Conservation (phyloP, 1,140 invertebrate species). For the Argopecten irradians region DNA sequence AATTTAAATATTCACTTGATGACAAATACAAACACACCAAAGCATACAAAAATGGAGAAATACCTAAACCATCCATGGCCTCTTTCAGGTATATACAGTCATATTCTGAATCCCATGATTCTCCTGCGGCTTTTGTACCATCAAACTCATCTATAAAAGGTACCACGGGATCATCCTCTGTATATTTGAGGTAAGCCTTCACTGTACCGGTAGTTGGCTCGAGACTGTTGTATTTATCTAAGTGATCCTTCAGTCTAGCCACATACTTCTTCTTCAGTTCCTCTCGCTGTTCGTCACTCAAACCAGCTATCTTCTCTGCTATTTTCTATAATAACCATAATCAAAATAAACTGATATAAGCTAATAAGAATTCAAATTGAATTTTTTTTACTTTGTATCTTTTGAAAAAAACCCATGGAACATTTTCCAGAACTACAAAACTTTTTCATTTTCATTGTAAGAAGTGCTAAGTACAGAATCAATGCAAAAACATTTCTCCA, state of each 20-base stretch:
- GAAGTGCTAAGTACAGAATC: background rate
- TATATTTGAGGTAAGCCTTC: slow-evolving; percentile 55
- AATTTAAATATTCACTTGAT: no score
- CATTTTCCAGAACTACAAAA: no score
- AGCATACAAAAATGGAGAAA: background rate
- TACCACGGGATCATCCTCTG: slow-evolving; percentile 59
- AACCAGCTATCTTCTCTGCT: slow-evolving; percentile 40
- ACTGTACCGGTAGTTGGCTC: slow-evolving; percentile 72
- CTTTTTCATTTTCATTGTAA: background rate
- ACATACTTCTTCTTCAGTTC: slow-evolving; percentile 33
- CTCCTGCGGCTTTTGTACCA: slow-evolving; percentile 50
- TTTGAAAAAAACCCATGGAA: background rate
- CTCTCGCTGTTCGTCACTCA: slow-evolving; percentile 34
- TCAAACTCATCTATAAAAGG: slow-evolving; percentile 48
- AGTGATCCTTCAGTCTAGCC: slow-evolving; percentile 33
- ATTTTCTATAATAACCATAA: slow-evolving; percentile 38
- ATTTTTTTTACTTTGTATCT: background rate
- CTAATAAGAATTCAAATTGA: background rate
- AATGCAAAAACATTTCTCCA: background rate
- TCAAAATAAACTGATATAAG: background rate
- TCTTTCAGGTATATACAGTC: slow-evolving; percentile 71
- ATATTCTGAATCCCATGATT: slow-evolving; percentile 67
- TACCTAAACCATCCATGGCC: slow-evolving; percentile 75
- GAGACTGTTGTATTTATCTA: slow-evolving; percentile 57
- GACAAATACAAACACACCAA: no score